Base-by-base conservation (phyloP, 2,888 invertebrate genomes). In the Drosophila peninsularis region DNA sequence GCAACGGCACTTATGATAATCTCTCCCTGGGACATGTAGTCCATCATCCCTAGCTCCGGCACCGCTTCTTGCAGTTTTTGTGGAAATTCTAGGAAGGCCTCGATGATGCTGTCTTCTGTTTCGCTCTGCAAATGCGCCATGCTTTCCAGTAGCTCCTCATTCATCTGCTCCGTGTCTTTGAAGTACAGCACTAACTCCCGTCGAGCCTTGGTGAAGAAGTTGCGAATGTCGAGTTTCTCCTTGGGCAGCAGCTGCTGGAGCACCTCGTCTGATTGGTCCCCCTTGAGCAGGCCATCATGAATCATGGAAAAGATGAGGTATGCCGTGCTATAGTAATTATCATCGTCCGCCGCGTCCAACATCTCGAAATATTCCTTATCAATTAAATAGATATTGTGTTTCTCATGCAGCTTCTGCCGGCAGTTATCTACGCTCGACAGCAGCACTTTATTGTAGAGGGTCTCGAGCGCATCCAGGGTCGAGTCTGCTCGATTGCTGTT, bases 21-120 rank as follows among this genome's bases (percentile, higher is more conserved):
- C 11, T 49, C 75, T 9, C 57, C 71, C 55, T 80, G 57, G 14
- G 64, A 64, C 34, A 11, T 56, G 39, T 83, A 83, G 42, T 86
- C 77, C 69, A 71, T 81, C 0, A 86, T n/a, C 10, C 65, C 62
- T 0, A 83, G 41, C 39, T 86, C 86, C 3, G 86, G 83, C 9
- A 72, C 45, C 17, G 77, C 52, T 0, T 27, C 37, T 13, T 72
- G 36, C 4, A 83, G 62, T 5, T 42, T 63, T 1, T 60, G 34
- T 0, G 82, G 82, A 17, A 83, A 83, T 6, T 65, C 63, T 3
- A 83, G 19, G 11, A 49, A 86, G 37, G 56, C 42, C 3, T 44
- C 14, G 11, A 86, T 39, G 36, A 83, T 24, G 34, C 39, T 44
- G 19, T 86, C 58, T 2, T 21, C 58, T 5, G 55, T 66, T 45